These are phyloP conservation scores for Karalla daura DNA, from an alignment of 2,797 vertebrate species.

Conservation along the genomic window DNA sequence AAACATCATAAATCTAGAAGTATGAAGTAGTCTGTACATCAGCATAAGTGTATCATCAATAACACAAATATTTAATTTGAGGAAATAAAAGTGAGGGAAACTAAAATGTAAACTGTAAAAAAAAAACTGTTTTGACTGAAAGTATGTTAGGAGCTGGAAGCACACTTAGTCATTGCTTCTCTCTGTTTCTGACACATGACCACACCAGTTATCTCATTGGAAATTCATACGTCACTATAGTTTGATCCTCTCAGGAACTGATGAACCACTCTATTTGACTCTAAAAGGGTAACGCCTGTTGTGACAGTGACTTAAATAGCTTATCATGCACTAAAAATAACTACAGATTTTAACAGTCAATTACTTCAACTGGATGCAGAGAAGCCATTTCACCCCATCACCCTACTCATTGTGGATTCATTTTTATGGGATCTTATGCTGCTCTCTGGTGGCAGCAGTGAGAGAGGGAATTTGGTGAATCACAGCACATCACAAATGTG, in stretches of 20 bases:
- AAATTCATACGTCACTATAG: background rate
- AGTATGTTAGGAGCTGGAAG: background rate
- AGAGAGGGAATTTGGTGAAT: background rate
- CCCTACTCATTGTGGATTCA: background rate
- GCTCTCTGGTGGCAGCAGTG: slow-evolving; percentile 48
- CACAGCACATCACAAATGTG: background rate
- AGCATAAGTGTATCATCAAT: background rate
- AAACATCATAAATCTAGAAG: background rate
- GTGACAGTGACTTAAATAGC: background rate
- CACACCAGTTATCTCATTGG: background rate
- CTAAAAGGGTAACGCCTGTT: too few relatives aligned
- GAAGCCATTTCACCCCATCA: background rate
- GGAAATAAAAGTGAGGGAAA: background rate
- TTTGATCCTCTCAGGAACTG: background rate
- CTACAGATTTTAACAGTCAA: background rate
- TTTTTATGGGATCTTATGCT: slow-evolving; percentile 32
- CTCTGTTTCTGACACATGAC: background rate
- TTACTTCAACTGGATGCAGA: background rate
- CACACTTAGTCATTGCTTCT: background rate
- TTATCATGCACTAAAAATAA: background rate
- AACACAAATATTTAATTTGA: background rate
- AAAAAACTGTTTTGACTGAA: background rate
- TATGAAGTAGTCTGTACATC: background rate
- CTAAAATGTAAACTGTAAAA: background rate
- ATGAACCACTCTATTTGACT: background rate